These are phyloP conservation scores for Spicauda simplicius DNA, from an alignment of 2,888 invertebrate genomes.

Conservation along the genomic window DNA sequence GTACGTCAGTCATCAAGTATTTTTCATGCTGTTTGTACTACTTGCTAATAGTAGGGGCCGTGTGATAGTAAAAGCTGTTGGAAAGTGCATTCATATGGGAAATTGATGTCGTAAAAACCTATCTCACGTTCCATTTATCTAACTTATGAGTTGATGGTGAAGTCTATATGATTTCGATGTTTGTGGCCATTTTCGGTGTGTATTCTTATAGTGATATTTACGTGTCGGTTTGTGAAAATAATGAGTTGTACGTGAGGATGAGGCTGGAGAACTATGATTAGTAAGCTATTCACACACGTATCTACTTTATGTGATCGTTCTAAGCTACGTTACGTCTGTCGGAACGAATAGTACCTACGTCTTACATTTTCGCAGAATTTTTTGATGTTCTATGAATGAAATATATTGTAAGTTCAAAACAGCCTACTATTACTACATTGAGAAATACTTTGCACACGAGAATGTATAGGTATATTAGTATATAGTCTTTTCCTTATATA, in stretches of 20 bases:
- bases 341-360: not conserved
- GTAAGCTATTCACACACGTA: constrained; percentile 41
- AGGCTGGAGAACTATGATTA: constrained; percentile 45
- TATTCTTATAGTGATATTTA: constrained; percentile 68
- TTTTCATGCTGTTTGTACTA: constrained; percentile 82
- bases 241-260: constrained; percentile 53
- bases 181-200: constrained; percentile 82
- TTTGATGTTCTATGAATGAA: constrained; percentile 9
- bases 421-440: not conserved
- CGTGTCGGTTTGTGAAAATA: constrained; percentile 57
- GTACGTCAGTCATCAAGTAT: constrained; percentile 79
- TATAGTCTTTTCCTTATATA: too few relatives aligned
- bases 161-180: constrained; percentile 65
- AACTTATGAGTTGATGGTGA: constrained; percentile 64
- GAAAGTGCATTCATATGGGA: constrained; percentile 79
- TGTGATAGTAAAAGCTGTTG: constrained; percentile 82
- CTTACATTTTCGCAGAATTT: constrained; percentile 33
- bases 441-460: too few relatives aligned
- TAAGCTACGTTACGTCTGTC: not conserved
- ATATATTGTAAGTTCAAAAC: not conserved
- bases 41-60: constrained; percentile 73
- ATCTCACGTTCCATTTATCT: constrained; percentile 72
- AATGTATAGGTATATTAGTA: too few relatives aligned
- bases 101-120: constrained; percentile 75
- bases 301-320: not conserved